These are phyloP conservation scores for Limnephilus lunatus DNA, from an alignment of 2,888 invertebrate genomes.

Conservation along the genomic window DNA sequence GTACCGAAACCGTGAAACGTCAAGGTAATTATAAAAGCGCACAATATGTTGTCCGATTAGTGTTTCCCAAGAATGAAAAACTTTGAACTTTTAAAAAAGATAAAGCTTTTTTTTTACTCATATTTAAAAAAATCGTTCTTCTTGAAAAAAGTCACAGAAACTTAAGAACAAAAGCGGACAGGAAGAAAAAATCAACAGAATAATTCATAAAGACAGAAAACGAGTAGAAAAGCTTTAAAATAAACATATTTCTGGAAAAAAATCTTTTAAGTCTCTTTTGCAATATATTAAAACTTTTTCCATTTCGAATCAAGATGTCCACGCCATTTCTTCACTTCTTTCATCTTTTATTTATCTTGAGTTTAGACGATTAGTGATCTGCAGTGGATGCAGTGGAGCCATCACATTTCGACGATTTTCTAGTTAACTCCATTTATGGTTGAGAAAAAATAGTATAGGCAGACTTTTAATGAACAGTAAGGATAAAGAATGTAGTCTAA, in stretches of 20 bases:
- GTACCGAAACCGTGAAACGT: no score
- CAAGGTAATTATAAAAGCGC: no score
- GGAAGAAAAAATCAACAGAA: not conserved
- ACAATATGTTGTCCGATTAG: no score
- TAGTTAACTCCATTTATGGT: no score
- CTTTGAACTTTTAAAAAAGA: no score
- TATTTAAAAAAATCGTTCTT: not conserved
- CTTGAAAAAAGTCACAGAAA: not conserved
- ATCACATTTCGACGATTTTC: no score
- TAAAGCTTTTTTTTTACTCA: no score
- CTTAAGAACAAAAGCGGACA: not conserved
- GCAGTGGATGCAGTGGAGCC: not conserved
- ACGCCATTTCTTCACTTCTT: not conserved
- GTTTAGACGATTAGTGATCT: not conserved
- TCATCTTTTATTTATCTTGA: not conserved
- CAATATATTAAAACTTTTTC: conserved; percentile 24
- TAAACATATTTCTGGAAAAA: not conserved
- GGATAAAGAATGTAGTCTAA: no score
- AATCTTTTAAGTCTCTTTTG: not conserved
- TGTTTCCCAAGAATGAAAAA: no score
- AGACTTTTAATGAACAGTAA: no score
- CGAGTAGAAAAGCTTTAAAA: not conserved
- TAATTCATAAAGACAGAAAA: not conserved
- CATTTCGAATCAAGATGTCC: not conserved
- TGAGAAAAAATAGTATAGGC: no score